Base-by-base conservation (phyloP, 2,888 invertebrate species). In the Tridacna gigas region DNA sequence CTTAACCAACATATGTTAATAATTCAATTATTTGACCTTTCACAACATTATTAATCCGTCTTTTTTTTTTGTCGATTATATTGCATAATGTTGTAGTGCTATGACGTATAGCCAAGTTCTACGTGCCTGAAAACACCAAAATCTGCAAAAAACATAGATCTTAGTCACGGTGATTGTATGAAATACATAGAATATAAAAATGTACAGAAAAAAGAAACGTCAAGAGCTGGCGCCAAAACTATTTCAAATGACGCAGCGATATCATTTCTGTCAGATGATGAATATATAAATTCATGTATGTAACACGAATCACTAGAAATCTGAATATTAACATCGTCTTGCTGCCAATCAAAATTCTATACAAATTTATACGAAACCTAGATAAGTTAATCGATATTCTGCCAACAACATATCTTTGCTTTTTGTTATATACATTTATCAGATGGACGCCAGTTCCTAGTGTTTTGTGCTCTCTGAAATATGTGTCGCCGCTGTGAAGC, bases 321-420 rank as follows among this genome's bases (percentile, higher is more conserved):
- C 71, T 71, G 71, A 71, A 47, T 71, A 51, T 51, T 71, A 45
- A 71, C 71, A 71, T 71, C 71, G 56, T 51, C 48, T 71, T 71
- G n/a, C 71, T 71, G 71, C 71, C 71, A 71, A 48, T 71, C 71
- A 71, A 51, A 71, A 15, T 12, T 71, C 48, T 71, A 51, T 71
- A 71, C 22, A 22, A 71, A 37, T 37, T 37, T 37, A 37, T 37
- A 37, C 7, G 37, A 37, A 37, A 37, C 37, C 37, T 37, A 37
- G 37, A 37, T 37, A 37, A 37, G 37, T 37, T 37, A 37, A 37
- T 37, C 37, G 37, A 37, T 37, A 37, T 37, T 37, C 37, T 37
- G 37, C 37, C 37, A 37, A 37, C 37, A 37, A 37, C 18, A 56
- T 56, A 56, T 56, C 56, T 56, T 56, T 56, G 56, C 56, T 56